Evolutionary conservation across 53 echinoderm and acorn worm species (phyloP).

Genomic region (Actinopyga echinites): DNA sequence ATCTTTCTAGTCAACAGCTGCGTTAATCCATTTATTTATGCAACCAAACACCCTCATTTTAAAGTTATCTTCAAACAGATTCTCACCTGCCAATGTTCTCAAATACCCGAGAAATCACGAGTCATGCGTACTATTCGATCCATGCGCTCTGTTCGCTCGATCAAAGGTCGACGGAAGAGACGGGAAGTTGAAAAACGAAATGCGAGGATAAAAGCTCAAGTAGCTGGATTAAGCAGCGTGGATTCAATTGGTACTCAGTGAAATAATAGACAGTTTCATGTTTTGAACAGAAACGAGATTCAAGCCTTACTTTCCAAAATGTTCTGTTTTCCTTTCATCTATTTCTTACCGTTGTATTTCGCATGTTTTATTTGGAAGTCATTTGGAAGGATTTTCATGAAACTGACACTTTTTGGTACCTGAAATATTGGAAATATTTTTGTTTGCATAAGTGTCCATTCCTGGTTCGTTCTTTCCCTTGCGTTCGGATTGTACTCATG

Average conservation of each 20-base stretch:
- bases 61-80: constrained; percentile 79
- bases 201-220: not conserved
- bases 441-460: too few relatives aligned
- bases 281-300: too few relatives aligned
- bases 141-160: constrained; percentile 47
- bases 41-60: constrained; percentile 91
- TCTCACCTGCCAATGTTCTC: constrained; percentile 59
- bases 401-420: too few relatives aligned
- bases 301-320: too few relatives aligned
- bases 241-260: constrained; percentile 1
- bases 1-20: constrained; percentile 80
- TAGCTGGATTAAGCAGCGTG: constrained; percentile 3
- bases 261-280: too few relatives aligned
- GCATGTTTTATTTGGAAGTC: too few relatives aligned
- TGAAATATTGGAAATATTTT: too few relatives aligned
- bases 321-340: too few relatives aligned
- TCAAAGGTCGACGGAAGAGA: constrained; percentile 13
- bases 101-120: constrained; percentile 73
- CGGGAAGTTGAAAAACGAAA: not conserved
- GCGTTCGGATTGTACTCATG: too few relatives aligned
- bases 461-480: too few relatives aligned
- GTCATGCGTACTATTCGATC: constrained; percentile 75
- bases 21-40: constrained; percentile 86
- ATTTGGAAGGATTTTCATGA: too few relatives aligned
- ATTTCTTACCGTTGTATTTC: too few relatives aligned